Base-by-base conservation (phyloP, 2,797 vertebrate genomes). In the Phataginus tricuspis region DNA sequence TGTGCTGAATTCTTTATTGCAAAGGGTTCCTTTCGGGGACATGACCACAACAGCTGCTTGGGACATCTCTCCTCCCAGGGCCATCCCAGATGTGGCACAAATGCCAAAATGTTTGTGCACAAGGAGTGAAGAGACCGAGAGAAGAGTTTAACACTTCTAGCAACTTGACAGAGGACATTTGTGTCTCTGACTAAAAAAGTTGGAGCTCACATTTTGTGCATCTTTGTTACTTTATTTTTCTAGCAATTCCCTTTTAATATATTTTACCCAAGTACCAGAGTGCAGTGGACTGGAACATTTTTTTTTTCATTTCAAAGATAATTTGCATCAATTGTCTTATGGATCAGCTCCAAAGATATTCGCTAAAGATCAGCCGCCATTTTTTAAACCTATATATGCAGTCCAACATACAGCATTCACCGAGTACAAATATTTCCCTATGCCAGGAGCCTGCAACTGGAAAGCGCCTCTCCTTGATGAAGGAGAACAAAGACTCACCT, bases 251-350 rank as follows among this genome's bases (percentile, higher is more conserved):
- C 15, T 29, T 53, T 34, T 61, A 61, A 12, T 19, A 34, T 45
- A 42, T 42, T 95, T 69, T 68, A 5, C 21, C 34, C 82, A 51
- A 34, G 2, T 4, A 10, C n/a, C 34, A 23, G 45, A 21, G 14
- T 15, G 29, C 39, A 23, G 27, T 21, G 55, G 64, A 34, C 63
- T 51, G 4, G 39, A 39, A 19, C 45, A 53, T 9, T 9, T 49
- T 18, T 49, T 18, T 71, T 51, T 75, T 53, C 34, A 90, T 68
- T 93, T 92, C 0, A 92, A 96, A 96, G 68, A 37, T 66, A 88
- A 72, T 97, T 97, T 94, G n/a, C 97, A 97, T 89, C 55, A 75
- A 19, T 97, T 94, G 94, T 95, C 31, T 64, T 93, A 82, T 29
- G 68, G 66, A 83, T 96, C 49, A 82, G 31, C 55, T 96, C 31